These are phyloP conservation scores for Leptinotarsa undecemlineata DNA, from an alignment of 1,140 invertebrate genomes.

Conservation along the genomic window DNA sequence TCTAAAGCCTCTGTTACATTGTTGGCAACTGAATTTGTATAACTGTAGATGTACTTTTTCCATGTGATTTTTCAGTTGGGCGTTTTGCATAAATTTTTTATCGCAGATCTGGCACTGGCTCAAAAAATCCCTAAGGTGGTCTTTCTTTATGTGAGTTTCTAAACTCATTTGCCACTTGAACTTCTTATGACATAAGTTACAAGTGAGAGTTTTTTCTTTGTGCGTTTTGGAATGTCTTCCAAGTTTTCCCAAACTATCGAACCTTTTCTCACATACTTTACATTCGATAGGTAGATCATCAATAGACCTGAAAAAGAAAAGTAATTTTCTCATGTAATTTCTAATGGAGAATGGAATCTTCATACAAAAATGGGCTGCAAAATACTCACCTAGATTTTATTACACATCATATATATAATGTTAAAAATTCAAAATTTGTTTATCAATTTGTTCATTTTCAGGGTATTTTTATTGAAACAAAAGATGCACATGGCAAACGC, in stretches of 20 bases:
- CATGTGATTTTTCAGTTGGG: conserved; percentile 31
- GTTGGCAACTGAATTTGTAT: neutral
- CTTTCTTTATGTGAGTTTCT: conserved; percentile 27
- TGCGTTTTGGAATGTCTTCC: neutral
- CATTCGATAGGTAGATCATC: neutral
- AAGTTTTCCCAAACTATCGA: neutral
- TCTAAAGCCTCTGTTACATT: conserved; percentile 11
- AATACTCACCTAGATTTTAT: too few species aligned
- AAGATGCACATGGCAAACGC: too few species aligned
- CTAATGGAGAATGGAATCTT: too few species aligned
- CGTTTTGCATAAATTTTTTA: conserved; percentile 47
- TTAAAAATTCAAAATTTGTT: too few species aligned
- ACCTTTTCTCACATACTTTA: neutral
- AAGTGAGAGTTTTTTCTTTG: conserved; percentile 18
- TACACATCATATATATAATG: too few species aligned
- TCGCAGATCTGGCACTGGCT: conserved; percentile 43
- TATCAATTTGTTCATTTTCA: too few species aligned
- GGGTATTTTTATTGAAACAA: too few species aligned
- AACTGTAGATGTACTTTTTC: neutral
- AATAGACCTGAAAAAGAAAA: neutral
- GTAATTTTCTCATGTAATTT: too few species aligned
- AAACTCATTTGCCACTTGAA: conserved; percentile 37
- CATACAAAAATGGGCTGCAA: too few species aligned
- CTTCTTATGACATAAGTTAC: conserved; percentile 26
- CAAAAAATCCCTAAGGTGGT: conserved; percentile 17